Evolutionary conservation across 2,797 vertebrate species (phyloP).

Genomic region (Dicrostonyx torquatus): DNA sequence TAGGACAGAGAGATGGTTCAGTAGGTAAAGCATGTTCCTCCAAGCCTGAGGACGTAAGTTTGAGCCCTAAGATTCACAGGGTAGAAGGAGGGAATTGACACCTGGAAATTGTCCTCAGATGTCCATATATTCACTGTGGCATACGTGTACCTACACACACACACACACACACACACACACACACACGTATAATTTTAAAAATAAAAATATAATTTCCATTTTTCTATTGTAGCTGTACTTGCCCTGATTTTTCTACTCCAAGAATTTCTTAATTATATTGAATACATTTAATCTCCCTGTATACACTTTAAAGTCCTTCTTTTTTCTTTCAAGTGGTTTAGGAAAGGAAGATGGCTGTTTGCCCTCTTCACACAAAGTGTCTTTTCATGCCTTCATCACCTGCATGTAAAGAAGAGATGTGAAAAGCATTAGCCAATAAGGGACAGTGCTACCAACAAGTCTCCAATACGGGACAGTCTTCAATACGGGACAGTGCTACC

Average conservation of each 20-base stretch:
- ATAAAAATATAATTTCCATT: background rate
- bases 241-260: background rate
- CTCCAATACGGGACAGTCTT: background rate
- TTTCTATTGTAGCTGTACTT: background rate
- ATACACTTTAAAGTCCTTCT: background rate
- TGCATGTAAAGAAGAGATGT: background rate
- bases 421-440: background rate
- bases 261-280: background rate
- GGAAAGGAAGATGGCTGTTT: background rate
- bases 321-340: background rate
- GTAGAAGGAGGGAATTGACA: background rate
- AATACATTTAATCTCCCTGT: background rate
- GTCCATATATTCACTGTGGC: background rate
- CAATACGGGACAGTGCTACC: background rate
- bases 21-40: background rate
- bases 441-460: background rate
- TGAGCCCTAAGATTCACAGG: background rate
- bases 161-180: background rate
- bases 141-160: background rate
- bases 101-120: background rate
- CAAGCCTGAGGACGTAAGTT: background rate
- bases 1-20: background rate
- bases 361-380: background rate
- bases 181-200: background rate
- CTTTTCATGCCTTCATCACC: background rate